These are phyloP conservation scores for Hemistola chrysoprasaria DNA, from an alignment of 2,888 invertebrate genomes.

Conservation along the genomic window DNA sequence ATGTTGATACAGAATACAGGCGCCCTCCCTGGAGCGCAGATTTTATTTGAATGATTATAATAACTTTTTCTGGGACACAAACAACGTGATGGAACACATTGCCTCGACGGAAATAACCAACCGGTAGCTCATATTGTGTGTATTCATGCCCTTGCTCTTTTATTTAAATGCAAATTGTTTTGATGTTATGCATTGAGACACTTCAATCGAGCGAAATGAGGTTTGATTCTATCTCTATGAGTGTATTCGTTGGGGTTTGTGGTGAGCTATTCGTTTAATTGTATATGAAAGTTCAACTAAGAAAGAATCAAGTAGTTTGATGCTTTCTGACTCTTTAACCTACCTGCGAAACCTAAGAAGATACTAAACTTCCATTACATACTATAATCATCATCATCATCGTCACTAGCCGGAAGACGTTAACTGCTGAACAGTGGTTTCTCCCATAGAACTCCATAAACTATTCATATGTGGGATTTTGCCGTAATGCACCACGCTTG, in stretches of 20 bases:
- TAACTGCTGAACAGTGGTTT: too few species aligned
- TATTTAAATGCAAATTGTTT: slow-evolving; percentile 29
- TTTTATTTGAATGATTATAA: slow-evolving; percentile 57
- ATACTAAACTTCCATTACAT: too few species aligned
- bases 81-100: slow-evolving; percentile 29
- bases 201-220: slow-evolving; percentile 16
- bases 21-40: slow-evolving; percentile 34
- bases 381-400: too few species aligned
- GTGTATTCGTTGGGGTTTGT: slow-evolving; percentile 7
- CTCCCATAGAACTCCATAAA: too few species aligned
- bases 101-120: slow-evolving; percentile 27
- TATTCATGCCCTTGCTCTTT: slow-evolving; percentile 25
- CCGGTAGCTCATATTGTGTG: slow-evolving; percentile 17
- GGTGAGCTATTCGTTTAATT: slow-evolving; percentile 12
- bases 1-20: slow-evolving; percentile 32
- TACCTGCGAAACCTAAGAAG: too few species aligned
- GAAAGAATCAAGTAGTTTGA: not conserved
- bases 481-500: too few species aligned
- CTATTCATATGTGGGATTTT: too few species aligned
- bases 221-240: slow-evolving; percentile 9
- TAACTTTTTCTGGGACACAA: slow-evolving; percentile 35
- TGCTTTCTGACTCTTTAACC: too few species aligned
- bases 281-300: slow-evolving; percentile 5
- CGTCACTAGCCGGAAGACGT: too few species aligned
- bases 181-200: slow-evolving; percentile 26